Evolutionary conservation across 2,113 vertebrate genomes (phyloP).

Genomic region (Mobula birostris): DNA sequence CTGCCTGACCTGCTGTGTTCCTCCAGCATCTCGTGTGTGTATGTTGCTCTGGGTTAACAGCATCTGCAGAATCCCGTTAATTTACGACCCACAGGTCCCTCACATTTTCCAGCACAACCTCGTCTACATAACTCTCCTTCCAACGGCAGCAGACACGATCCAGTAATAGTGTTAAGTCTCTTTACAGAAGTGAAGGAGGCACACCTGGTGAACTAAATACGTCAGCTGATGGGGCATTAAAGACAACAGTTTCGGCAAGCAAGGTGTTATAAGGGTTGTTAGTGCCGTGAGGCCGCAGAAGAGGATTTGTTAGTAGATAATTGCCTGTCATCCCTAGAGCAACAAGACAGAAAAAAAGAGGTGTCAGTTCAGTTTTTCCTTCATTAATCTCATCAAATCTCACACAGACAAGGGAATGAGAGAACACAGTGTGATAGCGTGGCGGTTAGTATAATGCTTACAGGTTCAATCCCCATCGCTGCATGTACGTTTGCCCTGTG

Average conservation of each 20-base stretch:
- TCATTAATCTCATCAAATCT: slow-evolving; percentile 51
- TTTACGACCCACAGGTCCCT: too few species aligned
- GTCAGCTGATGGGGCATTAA: slow-evolving; percentile 96
- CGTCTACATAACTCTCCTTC: background rate
- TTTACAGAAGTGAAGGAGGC: slow-evolving; percentile 68
- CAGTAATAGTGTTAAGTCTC: background rate
- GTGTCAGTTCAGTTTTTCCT: slow-evolving; percentile 64
- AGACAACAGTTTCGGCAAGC: slow-evolving; percentile 99
- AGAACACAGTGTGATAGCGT: slow-evolving; percentile 25
- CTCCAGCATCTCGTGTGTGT: too few species aligned
- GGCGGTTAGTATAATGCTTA: too few species aligned
- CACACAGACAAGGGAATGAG: slow-evolving; percentile 34
- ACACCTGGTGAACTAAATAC: slow-evolving; percentile 99
- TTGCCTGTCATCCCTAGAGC: slow-evolving; percentile 99
- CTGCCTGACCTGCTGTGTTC: too few species aligned
- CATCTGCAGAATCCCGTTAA: too few species aligned
- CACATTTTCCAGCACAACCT: background rate
- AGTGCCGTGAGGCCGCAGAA: slow-evolving; percentile 99
- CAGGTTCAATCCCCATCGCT: too few species aligned
- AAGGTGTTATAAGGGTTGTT: slow-evolving; percentile 99
- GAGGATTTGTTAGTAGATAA: slow-evolving; percentile 99
- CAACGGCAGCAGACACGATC: too few species aligned
- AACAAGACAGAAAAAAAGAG: slow-evolving; percentile 72
- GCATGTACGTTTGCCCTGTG: too few species aligned
- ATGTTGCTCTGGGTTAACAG: too few species aligned